Base-by-base conservation (phyloP, 2,888 invertebrate genomes). In the Drosophila stalkeri region DNA sequence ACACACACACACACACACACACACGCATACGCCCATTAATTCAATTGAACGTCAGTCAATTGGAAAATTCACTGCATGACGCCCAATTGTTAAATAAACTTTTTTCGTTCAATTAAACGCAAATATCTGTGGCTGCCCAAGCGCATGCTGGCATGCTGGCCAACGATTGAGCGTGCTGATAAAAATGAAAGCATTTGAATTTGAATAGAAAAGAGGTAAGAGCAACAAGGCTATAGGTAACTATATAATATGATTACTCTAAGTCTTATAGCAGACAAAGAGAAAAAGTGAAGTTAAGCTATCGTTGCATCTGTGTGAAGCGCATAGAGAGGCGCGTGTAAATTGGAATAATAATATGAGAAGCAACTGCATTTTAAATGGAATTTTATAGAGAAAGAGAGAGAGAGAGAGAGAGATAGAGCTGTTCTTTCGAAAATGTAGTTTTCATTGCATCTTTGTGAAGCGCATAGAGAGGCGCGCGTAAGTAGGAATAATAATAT, bases 1-100 rank as follows among this genome's bases (percentile, higher is more conserved):
- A 20, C 60, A 44, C 44, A 12, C n/a, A 62, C 59, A 8, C 31
- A 12, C n/a, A 62, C 59, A 8, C 31, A 62, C 46, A 6, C 27
- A 27, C 27, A 27, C 27, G 57, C 46, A 52, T 52, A 65, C 37
- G 44, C 35, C 56, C 35, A 68, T 79, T 82, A 75, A 81, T 85
- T 75, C 63, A 79, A 81, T 81, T 85, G 72, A 57, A 60, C 39
- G 51, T 52, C 80, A 80, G 64, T 81, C 80, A 76, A 82, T 70
- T 66, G 80, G 73, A 85, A 85, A 72, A 70, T 43, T 66, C 68
- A 64, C 59, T 16, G n/a, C 61, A 56, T 61, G 41, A 43, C 52
- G 61, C 37, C 55, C 65, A 57, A 76, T 71, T 76, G 63, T 63
- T 71, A 75, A 75, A 76, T 64, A 62, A 49, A 33, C 27, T 55